Base-by-base conservation (phyloP, 1,140 invertebrate species). In the Brachionus manjavacas region DNA sequence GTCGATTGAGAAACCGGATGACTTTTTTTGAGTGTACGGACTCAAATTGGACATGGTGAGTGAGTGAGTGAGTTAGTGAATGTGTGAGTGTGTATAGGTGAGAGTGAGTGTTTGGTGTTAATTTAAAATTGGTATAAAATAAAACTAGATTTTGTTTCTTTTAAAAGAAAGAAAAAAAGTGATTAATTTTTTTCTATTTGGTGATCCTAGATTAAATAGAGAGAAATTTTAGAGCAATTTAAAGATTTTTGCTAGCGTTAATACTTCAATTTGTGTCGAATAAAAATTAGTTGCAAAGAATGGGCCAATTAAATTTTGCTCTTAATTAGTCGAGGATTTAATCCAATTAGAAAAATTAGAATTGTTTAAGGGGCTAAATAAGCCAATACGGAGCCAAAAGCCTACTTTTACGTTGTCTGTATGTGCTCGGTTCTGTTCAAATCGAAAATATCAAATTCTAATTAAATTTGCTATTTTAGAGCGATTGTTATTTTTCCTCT, bases 291-390 rank as follows among this genome's bases (percentile, higher is more conserved):
- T 41, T 39, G 20, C 3, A 39, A 72, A 72, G 7, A 20, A 41
- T 39, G 68, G 23, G 31, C 68, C 68, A 72, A 72, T 72, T 35
- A 41, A 72, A 72, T 39, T 39, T 72, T 41, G 35, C n/a, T 9
- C 39, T 39, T 72, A 72, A 72, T 72, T 72, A 72, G 68, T 20
- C 28, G 28, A 39, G 68, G 68, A 72, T 72, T 72, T 72, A 72
- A 72, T 72, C 68, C 68, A 72, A 72, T 72, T 72, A 72, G 68
- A 72, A 72, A 72, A 39, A 72, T 41, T 72, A 72, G 66, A 68
- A 68, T 68, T 39, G 20, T 68, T 68, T 68, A 60, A 60, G 52
- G 11, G 16, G 20, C 52, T 60, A 60, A 60, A 68, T 68, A 31
- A 68, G 31, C 66, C 66, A 68, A 68, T 68, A 39, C 25, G 31